These are phyloP conservation scores for Boloria selene DNA, from an alignment of 2,888 invertebrate genomes.

Conservation along the genomic window DNA sequence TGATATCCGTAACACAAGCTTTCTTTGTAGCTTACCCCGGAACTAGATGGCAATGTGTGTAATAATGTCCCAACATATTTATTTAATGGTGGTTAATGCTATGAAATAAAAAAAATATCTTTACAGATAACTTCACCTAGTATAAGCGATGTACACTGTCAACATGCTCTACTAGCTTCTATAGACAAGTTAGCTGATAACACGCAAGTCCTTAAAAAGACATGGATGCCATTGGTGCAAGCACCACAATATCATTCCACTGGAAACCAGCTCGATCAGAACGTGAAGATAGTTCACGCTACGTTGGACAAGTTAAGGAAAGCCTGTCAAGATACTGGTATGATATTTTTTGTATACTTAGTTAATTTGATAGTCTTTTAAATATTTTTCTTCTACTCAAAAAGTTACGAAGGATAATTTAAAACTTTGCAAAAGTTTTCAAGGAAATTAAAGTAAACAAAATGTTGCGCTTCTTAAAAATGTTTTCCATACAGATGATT, in stretches of 20 bases:
- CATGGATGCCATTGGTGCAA: constrained; percentile 28
- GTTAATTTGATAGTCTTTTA: no score
- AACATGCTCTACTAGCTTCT: constrained; percentile 55
- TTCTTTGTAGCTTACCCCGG: no score
- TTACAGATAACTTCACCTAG: constrained; percentile 47
- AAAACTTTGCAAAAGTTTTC: no score
- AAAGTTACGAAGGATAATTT: no score
- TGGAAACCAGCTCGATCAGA: constrained; percentile 23
- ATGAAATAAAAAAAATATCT: background rate
- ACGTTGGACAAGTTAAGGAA: constrained; percentile 26
- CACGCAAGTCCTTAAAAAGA: constrained; percentile 16
- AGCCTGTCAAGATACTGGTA: constrained; percentile 30
- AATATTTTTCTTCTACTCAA: no score
- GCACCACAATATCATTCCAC: background rate
- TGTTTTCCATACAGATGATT: constrained; percentile 19
- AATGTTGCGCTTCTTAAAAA: background rate
- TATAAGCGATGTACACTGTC: constrained; percentile 60
- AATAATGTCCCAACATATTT: no score
- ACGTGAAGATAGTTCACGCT: constrained; percentile 20
- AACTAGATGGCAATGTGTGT: no score
- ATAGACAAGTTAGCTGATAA: constrained; percentile 41
- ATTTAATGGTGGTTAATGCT: background rate
- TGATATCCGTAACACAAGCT: no score
- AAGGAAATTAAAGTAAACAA: no score
- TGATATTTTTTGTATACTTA: background rate